phyloP scores from a whole-genome alignment of 2,113 vertebrate genomes.

The Misgurnus anguillicaudatus region DNA sequence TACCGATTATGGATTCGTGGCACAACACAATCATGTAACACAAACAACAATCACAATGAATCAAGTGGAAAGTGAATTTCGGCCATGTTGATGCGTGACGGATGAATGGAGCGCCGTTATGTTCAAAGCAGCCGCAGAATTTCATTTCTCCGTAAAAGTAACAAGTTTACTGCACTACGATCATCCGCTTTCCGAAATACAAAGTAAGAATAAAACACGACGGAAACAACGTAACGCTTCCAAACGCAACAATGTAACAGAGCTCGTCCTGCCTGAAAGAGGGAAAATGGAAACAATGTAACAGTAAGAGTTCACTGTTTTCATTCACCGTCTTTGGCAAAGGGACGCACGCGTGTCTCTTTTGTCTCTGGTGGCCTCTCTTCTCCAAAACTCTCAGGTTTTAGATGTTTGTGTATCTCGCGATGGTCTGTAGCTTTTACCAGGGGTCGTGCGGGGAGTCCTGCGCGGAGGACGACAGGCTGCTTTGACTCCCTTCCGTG shows the following conservation, averaged over 20 bases:
- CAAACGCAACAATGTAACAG: slow-evolving; percentile 59
- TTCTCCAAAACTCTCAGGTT: slow-evolving; percentile 64
- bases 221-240: slow-evolving; percentile 44
- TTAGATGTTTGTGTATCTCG: slow-evolving; percentile 42
- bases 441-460: slow-evolving; percentile 95
- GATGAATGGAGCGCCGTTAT: slow-evolving; percentile 71
- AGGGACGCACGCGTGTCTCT: slow-evolving; percentile 69
- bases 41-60: slow-evolving; percentile 55
- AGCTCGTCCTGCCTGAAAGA: slow-evolving; percentile 63
- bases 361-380: slow-evolving; percentile 64
- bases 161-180: slow-evolving; percentile 67
- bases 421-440: slow-evolving; percentile 71
- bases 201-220: slow-evolving; percentile 64
- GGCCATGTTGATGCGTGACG: slow-evolving; percentile 78
- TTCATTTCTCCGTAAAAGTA: slow-evolving; percentile 56
- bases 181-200: slow-evolving; percentile 49
- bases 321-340: slow-evolving; percentile 19
- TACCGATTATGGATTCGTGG: not conserved
- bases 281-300: slow-evolving; percentile 34
- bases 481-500: slow-evolving; percentile 92
- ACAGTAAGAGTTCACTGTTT: slow-evolving; percentile 20
- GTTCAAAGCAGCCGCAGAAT: slow-evolving; percentile 56
- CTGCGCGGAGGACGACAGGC: slow-evolving; percentile 81
- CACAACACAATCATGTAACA: slow-evolving; percentile 10
- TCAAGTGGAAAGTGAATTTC: slow-evolving; percentile 73